Evolutionary conservation across 2,797 vertebrate genomes (phyloP), one percentile per base, ranked within the genome.

Genomic region (Ctenopoma kingsleyae): DNA sequence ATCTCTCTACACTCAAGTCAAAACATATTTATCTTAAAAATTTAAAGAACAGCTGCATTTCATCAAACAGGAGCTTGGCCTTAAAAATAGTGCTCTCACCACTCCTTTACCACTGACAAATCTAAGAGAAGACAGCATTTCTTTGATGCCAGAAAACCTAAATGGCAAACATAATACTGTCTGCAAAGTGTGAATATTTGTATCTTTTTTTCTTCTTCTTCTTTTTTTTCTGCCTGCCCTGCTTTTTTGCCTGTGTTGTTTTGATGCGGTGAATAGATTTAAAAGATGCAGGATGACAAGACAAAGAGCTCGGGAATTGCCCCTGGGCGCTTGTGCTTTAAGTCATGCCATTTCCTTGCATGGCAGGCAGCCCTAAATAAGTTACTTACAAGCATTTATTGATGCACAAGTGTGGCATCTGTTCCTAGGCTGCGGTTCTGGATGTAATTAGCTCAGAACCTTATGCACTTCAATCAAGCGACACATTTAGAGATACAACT

Each of bases 321-420:
- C 94, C 83, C 75, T 47, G 78, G 93, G 91, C 91, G 35, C 81
- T 86, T 90, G 90, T 87, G 92, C 93, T 94, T 93, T 92, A 94
- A 95, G 93, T 93, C 90, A 93, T 93, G 93, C 93, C 91, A 92
- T 94, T 95, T 95, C 92, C 93, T 93, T 92, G 92, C 92, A 92
- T 95, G 93, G 92, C 90, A 94, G 92, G 89, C 92, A 90, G 90
- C 89, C 83, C 91, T 93, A 95, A 95, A 95, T 94, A 94, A 94
- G 94, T 95, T 91, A 95, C 94, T 94, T 94, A 94, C 93, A 92
- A 94, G 93, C 90, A 93, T 93, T 95, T 94, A 95, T 94, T 93
- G 94, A 94, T 92, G 93, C 93, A 93, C 91, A 92, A 94, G 90
- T 92, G 92, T 92, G 93, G 91, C 93, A 95, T 95, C 93, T 94